A percentile compares a stretch with the other conserved stretches of the same genome.
Conservation (phyloP, 2,888 invertebrate genomes). For the Rhimphoctona megacephalus region DNA sequence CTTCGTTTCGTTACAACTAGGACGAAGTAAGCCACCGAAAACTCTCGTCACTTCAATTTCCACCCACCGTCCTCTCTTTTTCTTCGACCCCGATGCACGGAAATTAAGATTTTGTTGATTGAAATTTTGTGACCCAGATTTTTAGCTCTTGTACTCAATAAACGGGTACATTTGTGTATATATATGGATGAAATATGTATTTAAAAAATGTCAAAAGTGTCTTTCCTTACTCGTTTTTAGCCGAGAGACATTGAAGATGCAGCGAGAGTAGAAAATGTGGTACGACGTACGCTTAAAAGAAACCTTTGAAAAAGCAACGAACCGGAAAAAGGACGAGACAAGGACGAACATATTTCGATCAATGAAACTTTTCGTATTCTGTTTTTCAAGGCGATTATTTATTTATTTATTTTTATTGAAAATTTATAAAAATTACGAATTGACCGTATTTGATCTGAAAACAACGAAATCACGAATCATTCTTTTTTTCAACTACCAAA, state of each 20-base stretch:
- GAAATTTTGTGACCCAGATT: slow-evolving; percentile 71
- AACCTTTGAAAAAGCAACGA: slow-evolving; percentile 26
- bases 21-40: slow-evolving; percentile 17
- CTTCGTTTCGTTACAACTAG: slow-evolving; percentile 6
- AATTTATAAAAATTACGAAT: no score
- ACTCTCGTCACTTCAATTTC: neutral
- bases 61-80: neutral
- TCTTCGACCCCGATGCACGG: slow-evolving; percentile 55
- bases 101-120: slow-evolving; percentile 65
- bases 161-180: slow-evolving; percentile 44
- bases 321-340: slow-evolving; percentile 16
- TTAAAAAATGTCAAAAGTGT: neutral
- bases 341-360: neutral
- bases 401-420: no score
- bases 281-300: neutral
- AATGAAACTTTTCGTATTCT: neutral
- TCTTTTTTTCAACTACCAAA: no score
- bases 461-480: no score
- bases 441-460: no score
- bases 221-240: slow-evolving; percentile 2
- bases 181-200: no score
- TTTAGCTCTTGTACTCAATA: slow-evolving; percentile 44
- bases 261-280: slow-evolving; percentile 4
- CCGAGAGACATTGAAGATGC: slow-evolving; percentile 28
- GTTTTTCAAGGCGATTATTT: neutral